Evolutionary conservation across 2,797 vertebrate species (phyloP).

Genomic region (Cyprinodon diabolis): DNA sequence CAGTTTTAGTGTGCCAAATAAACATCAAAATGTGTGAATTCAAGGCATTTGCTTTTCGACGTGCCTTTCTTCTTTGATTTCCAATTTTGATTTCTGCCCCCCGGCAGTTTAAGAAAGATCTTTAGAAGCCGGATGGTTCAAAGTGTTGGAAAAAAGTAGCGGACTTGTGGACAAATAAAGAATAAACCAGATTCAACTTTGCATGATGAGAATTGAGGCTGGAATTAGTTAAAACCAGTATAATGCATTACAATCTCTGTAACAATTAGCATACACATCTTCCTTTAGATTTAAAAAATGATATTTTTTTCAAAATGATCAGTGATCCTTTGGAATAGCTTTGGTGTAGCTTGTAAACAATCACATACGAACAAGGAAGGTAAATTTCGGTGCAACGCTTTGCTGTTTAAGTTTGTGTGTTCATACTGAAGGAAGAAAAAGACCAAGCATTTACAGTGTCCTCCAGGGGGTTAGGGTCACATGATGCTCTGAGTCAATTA

Average conservation of each 20-base stretch:
- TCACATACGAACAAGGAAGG: background rate
- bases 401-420: background rate
- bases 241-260: no score
- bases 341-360: background rate
- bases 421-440: background rate
- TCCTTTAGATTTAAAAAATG: background rate
- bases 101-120: no score
- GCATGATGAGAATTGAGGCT: background rate
- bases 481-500: conserved; percentile 76
- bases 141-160: no score
- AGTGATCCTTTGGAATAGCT: background rate
- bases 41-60: no score
- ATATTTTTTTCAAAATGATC: background rate
- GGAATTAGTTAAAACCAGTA: background rate
- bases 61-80: no score
- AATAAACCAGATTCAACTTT: background rate
- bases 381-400: background rate
- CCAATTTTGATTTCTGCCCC: no score
- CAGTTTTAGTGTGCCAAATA: no score
- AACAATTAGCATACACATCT: no score
- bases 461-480: conserved; percentile 76
- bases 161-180: no score
- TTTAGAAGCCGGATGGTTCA: no score
- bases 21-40: background rate
- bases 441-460: conserved; percentile 78